Percentiles rank a stretch among this genome's conserved stretches.
phyloP scores from a whole-genome alignment of 2,797 vertebrate species.

The Melanotaenia maccullochi region DNA sequence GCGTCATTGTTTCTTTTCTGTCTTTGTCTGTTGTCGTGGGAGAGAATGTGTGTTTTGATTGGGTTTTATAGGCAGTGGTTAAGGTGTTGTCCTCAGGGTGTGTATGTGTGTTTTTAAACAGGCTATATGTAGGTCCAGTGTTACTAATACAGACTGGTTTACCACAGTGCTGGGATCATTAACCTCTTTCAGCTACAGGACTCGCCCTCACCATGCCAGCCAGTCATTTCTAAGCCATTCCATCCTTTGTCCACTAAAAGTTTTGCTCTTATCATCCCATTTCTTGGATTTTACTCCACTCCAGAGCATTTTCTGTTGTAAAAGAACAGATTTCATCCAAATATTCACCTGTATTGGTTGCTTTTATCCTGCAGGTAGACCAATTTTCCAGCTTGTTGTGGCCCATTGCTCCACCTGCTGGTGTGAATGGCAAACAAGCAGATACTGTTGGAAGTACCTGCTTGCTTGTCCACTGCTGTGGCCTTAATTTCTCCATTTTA shows the following conservation, averaged over 20 bases:
- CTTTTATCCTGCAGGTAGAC: constrained; percentile 58
- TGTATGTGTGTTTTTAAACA: constrained; percentile 10
- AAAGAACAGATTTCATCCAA: constrained; percentile 12
- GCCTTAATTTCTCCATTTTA: not conserved
- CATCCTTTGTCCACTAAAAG: not conserved
- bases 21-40: constrained; percentile 28
- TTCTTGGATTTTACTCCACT: not conserved
- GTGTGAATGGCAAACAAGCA: constrained; percentile 25
- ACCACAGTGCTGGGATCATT: constrained; percentile 47
- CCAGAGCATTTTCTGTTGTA: not conserved
- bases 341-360: constrained; percentile 11
- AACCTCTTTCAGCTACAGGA: constrained; percentile 42
- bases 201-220: constrained; percentile 62
- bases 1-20: constrained; percentile 15
- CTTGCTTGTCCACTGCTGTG: not conserved
- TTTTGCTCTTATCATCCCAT: not conserved
- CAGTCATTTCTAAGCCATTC: constrained; percentile 51
- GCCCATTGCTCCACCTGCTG: constrained; percentile 74
- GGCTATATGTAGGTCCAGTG: constrained; percentile 44
- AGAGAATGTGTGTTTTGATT: constrained; percentile 17
- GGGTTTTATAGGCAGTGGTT: constrained; percentile 5
- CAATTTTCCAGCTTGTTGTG: constrained; percentile 15
- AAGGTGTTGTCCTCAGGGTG: not conserved
- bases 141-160: constrained; percentile 64
- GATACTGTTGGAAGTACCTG: not conserved